Base-by-base conservation (phyloP, 2,113 vertebrate species). In the Mormyrus iriodes region DNA sequence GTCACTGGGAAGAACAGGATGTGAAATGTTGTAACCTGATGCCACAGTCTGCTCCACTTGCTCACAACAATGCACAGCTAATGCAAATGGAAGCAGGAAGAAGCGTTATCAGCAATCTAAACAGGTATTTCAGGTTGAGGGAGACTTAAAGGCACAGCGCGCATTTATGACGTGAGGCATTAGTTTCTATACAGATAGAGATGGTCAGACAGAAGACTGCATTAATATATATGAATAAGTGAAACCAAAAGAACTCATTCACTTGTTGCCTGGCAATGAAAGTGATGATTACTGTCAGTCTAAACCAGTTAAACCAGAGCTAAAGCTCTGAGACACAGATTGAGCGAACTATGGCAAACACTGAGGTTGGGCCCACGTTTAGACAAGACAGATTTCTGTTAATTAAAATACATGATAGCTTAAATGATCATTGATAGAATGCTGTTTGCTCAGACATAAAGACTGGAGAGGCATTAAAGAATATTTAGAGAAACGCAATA, bases 71-170 rank as follows among this genome's bases (percentile, higher is more conserved):
- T 84, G 88, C 88, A 42, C 35, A 83, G 76, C 88, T 58, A 84
- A 89, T 89, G 73, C 76, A 58, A 84, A 89, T 46, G 51, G 88
- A 35, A 51, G 48, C 24, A 49, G 88, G 69, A 53, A 87, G 86
- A 73, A 27, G 48, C 17, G 52, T 84, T 89, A 89, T 89, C 88
- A 46, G 88, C 15, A 76, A 89, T 89, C 88, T 55, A 46, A 88
- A 89, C 88, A 76, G 51, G 88, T 89, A 84, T 89, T 84, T 89
- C 88, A 89, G 88, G 88, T 89, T 84, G 19, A 19, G 6, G 73
- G 19, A 4, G 35, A 48, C 39, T 92, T 0, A 19, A 97, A 97
- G 65, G 55, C 35, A 58, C 51, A 42, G 48, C 31, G 17, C 51
- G 24, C 84, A 86, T 48, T 51, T 35, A 15, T 86, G 19, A 49